Evolutionary conservation across 1,140 invertebrate genomes (phyloP).

Genomic region (Telenomus remus): DNA sequence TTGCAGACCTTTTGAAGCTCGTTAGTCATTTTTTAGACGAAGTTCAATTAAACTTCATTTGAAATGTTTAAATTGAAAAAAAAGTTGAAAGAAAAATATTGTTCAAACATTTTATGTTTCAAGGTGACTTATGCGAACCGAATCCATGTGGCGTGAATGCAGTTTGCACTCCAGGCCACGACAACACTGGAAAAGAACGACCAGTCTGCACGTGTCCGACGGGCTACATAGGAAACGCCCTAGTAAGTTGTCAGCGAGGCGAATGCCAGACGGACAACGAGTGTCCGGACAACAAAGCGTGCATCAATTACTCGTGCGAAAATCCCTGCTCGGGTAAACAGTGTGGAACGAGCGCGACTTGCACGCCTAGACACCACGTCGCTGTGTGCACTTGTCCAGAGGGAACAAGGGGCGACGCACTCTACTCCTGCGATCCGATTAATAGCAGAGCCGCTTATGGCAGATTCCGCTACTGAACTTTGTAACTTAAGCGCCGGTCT

Average conservation of each 20-base stretch:
- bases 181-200: constrained; percentile 85
- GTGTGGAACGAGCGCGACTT: constrained; percentile 78
- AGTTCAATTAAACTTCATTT: no score
- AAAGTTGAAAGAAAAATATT: neutral
- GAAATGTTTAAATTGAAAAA: no score
- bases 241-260: constrained; percentile 82
- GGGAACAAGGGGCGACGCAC: constrained; percentile 89
- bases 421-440: constrained; percentile 72
- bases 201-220: constrained; percentile 88
- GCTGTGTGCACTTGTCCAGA: constrained; percentile 89
- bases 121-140: constrained; percentile 88
- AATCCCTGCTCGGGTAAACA: constrained; percentile 85
- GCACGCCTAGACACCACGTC: constrained; percentile 85
- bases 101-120: neutral
- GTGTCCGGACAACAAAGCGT: constrained; percentile 82
- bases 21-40: constrained; percentile 71
- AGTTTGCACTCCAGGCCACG: constrained; percentile 87
- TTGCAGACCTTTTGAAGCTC: constrained; percentile 86
- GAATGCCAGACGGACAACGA: constrained; percentile 85
- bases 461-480: constrained; percentile 1
- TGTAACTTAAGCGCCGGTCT: no score
- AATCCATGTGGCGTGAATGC: constrained; percentile 91
- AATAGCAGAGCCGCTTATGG: constrained; percentile 44
- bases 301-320: constrained; percentile 83
- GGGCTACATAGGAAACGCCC: constrained; percentile 88